A percentile compares a stretch with the other conserved stretches of the same genome.
Conservation (phyloP, 35 echinoderm and acorn worm species). For the Acanthaster planci region DNA sequence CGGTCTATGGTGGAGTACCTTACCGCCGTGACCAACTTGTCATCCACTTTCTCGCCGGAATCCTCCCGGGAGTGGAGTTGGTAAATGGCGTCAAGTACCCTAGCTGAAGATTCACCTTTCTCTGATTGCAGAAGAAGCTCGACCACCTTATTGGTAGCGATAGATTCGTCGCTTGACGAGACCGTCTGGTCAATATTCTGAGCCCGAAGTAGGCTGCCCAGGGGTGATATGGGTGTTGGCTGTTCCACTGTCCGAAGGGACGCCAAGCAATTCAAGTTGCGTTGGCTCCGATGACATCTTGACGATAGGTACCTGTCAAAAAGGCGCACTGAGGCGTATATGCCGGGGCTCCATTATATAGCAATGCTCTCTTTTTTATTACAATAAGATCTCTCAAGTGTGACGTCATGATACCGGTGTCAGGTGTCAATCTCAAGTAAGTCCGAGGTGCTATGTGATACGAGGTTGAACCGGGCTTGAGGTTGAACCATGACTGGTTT, state of each 20-base stretch:
- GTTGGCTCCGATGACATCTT: neutral
- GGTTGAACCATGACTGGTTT: too few species aligned
- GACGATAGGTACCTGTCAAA: neutral
- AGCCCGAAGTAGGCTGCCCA: neutral
- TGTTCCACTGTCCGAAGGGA: neutral
- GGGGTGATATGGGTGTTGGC: neutral
- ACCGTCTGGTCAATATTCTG: neutral
- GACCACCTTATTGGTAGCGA: neutral
- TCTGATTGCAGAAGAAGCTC: neutral
- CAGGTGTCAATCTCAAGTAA: conserved; percentile 5
- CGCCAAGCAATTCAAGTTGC: neutral
- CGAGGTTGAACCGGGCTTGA: neutral
- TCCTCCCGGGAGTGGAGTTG: neutral
- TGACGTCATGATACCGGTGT: neutral
- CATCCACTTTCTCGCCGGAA: neutral
- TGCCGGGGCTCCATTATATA: neutral
- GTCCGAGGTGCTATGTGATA: neutral
- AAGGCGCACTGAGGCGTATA: neutral
- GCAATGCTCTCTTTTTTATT: neutral
- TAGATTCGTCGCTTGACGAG: neutral
- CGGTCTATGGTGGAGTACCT: neutral
- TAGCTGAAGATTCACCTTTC: neutral
- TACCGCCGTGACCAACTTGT: neutral
- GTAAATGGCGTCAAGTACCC: neutral
- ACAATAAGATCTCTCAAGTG: neutral